phyloP scores from a whole-genome alignment of 1,140 invertebrate genomes.

The Mizuhopecten yessoensis region DNA sequence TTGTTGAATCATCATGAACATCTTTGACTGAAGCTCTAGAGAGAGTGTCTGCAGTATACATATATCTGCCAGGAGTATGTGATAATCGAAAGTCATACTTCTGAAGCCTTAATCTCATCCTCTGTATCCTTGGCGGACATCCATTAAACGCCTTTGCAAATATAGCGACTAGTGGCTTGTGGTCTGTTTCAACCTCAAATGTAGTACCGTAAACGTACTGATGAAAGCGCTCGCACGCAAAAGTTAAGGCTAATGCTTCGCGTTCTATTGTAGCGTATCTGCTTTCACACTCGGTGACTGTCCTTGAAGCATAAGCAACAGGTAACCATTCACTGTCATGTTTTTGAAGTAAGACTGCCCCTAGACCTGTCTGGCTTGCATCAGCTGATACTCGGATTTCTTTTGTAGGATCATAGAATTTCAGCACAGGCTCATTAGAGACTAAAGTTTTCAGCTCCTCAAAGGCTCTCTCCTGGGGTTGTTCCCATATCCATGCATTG shows the following conservation, averaged over 20 bases:
- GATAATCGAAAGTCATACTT: slow-evolving; percentile 77
- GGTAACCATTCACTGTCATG: background rate
- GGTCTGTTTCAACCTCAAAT: slow-evolving; percentile 50
- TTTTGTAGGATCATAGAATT: slow-evolving; percentile 36
- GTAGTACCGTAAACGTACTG: slow-evolving; percentile 51
- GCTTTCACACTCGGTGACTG: slow-evolving; percentile 40
- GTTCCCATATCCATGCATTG: slow-evolving; percentile 36
- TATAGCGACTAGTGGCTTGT: slow-evolving; percentile 50
- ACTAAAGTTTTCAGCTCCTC: slow-evolving; percentile 29
- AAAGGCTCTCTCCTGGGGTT: slow-evolving; percentile 43
- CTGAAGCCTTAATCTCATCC: slow-evolving; percentile 50
- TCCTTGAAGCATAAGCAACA: slow-evolving; percentile 56
- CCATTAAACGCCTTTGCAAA: slow-evolving; percentile 41
- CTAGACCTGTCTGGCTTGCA: background rate
- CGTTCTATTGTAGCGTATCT: slow-evolving; percentile 42
- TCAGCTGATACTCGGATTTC: slow-evolving; percentile 40
- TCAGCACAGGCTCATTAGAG: background rate
- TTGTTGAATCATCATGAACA: background rate
- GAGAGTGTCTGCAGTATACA: slow-evolving; percentile 42
- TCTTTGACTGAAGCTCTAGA: slow-evolving; percentile 52
- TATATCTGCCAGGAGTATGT: slow-evolving; percentile 65
- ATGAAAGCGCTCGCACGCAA: slow-evolving; percentile 48
- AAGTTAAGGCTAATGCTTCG: slow-evolving; percentile 47
- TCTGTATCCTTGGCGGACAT: slow-evolving; percentile 54
- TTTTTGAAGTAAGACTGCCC: slow-evolving; percentile 15